Evolutionary conservation across 2,888 invertebrate species (phyloP).

Genomic region (Phymatocera aterrima): DNA sequence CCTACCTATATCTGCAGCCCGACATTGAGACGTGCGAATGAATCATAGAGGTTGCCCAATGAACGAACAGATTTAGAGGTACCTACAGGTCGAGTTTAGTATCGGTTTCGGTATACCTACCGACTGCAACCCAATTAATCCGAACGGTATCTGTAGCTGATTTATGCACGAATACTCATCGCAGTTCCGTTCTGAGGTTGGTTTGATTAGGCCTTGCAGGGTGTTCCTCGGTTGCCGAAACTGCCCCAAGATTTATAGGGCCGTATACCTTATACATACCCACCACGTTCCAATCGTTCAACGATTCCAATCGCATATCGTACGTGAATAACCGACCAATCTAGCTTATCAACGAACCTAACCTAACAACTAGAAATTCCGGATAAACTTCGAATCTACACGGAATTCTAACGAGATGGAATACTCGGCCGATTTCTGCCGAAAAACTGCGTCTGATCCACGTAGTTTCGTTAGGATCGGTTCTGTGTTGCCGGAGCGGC

Average conservation of each 20-base stretch:
- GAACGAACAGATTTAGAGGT: conserved; percentile 33
- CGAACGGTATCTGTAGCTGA: conserved; percentile 7
- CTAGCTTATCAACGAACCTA: too few relatives aligned
- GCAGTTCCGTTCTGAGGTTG: conserved; percentile 26
- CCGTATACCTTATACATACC: too few relatives aligned
- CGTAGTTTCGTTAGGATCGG: too few relatives aligned
- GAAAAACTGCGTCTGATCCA: too few relatives aligned
- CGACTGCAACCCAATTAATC: conserved; percentile 39
- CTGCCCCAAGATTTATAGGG: conserved; percentile 22
- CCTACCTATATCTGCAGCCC: too few relatives aligned
- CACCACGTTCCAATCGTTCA: not conserved
- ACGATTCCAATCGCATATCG: not conserved
- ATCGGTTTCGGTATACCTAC: conserved; percentile 7
- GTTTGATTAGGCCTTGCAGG: conserved; percentile 33
- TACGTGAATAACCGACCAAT: too few relatives aligned
- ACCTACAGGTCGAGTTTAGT: conserved; percentile 9
- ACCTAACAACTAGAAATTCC: too few relatives aligned
- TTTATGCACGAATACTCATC: conserved; percentile 32
- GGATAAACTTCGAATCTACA: too few relatives aligned
- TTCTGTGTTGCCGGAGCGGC: too few relatives aligned
- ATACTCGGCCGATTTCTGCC: too few relatives aligned
- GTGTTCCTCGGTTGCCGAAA: conserved; percentile 18
- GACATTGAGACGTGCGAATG: not conserved
- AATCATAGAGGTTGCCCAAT: conserved; percentile 2
- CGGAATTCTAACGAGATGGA: too few relatives aligned